Evolutionary conservation across 1,140 invertebrate species (phyloP).

Genomic region (Plodia interpunctella): DNA sequence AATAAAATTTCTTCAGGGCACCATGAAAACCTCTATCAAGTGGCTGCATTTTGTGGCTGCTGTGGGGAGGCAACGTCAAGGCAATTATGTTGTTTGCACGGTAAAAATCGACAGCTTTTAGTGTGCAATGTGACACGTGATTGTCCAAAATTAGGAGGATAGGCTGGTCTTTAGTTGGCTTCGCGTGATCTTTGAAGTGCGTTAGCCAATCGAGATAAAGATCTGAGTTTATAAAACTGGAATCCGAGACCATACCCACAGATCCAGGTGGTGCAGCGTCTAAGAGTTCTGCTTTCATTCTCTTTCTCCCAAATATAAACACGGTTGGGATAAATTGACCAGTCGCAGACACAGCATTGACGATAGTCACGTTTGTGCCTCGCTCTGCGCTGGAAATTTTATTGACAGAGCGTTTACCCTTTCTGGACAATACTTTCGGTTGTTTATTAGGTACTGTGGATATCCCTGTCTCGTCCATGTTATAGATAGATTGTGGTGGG

Average conservation of each 20-base stretch:
- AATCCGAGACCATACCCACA: constrained; percentile 29
- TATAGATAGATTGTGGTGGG: constrained; percentile 29
- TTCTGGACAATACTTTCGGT: constrained; percentile 39
- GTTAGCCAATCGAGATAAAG: constrained; percentile 40
- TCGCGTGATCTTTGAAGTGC: constrained; percentile 51
- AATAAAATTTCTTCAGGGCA: constrained; percentile 16
- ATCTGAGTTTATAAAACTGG: constrained; percentile 36
- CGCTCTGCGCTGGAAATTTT: constrained; percentile 44
- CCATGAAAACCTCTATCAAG: constrained; percentile 38
- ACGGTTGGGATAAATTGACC: constrained; percentile 32
- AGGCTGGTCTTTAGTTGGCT: constrained; percentile 28
- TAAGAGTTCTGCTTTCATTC: constrained; percentile 31
- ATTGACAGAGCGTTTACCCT: constrained; percentile 36
- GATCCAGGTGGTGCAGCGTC: constrained; percentile 42
- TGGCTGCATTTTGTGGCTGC: constrained; percentile 50
- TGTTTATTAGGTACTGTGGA: constrained; percentile 44
- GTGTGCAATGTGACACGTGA: constrained; percentile 37
- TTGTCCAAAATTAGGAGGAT: constrained; percentile 44
- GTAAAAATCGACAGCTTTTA: constrained; percentile 20
- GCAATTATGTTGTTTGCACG: constrained; percentile 40
- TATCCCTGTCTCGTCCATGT: constrained; percentile 55
- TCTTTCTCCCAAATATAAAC: constrained; percentile 37
- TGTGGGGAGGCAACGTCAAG: constrained; percentile 63
- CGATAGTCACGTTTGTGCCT: constrained; percentile 43
- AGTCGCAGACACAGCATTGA: constrained; percentile 25